Base-by-base conservation (phyloP, 2,113 vertebrate species). In the Platysteira castanea region DNA sequence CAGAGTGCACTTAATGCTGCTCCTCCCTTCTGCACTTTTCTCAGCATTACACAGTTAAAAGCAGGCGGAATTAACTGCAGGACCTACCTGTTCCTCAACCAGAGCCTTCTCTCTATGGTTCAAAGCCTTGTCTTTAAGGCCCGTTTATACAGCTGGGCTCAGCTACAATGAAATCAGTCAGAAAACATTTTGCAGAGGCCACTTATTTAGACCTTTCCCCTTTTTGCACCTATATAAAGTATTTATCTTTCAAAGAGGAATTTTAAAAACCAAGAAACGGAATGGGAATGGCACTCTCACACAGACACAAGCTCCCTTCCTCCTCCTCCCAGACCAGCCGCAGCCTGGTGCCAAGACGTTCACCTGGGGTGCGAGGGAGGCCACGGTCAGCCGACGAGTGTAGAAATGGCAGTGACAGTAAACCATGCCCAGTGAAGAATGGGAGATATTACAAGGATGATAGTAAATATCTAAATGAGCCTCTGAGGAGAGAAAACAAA, bases 391-490 rank as follows among this genome's bases (percentile, higher is more conserved):
- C 91, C 93, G 94, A 95, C 94, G 94, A 95, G 94, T 78, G 96
- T 95, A 97, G 94, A 97, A 97, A 97, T 97, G 94, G 93, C 96
- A 96, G 96, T 97, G 96, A 97, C 91, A 97, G 95, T 97, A 97
- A 96, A 97, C 95, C 96, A 96, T 96, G 92, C 93, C 93, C 96
- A 96, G 96, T 96, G 96, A 96, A 94, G 92, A 90, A 96, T 95
- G 90, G 92, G 89, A 96, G 96, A 96, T 96, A 94, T 95, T 97
- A 96, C 94, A 97, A 96, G 87, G 93, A 95, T 96, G 92, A 95
- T 69, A 95, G 95, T 88, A 94, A 96, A 96, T 97, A 96, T 92
- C 94, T 95, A 97, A 94, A 93, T 96, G 95, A 96, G 90, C 81
- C 75, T 95, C 94, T 90, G 95, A 95, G 94, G 92, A 96, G 95